Evolutionary conservation across 2,888 invertebrate species (phyloP).

Genomic region (Chaitophorus viminalis): DNA sequence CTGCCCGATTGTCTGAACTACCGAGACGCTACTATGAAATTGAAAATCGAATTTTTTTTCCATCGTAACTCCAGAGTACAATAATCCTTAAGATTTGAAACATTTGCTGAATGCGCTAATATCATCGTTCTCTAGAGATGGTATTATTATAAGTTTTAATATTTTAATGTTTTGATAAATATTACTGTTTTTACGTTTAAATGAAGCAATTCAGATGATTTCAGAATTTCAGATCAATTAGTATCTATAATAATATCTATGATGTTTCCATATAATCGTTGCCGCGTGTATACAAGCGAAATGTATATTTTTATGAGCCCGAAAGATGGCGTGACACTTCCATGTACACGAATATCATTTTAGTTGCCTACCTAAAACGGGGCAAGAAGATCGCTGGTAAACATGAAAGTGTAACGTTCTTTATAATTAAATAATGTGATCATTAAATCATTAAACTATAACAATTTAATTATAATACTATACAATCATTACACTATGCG

Average conservation of each 20-base stretch:
- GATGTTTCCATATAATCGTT: not conserved
- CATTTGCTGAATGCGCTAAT: too few relatives aligned
- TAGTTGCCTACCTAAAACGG: not conserved
- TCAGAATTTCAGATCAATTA: not conserved
- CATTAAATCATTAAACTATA: too few relatives aligned
- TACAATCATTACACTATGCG: too few relatives aligned
- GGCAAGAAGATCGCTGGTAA: not conserved
- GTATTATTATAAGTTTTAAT: not conserved
- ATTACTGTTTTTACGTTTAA: not conserved
- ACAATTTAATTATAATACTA: too few relatives aligned
- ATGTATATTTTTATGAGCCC: not conserved
- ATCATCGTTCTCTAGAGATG: too few relatives aligned
- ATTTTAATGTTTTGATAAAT: not conserved
- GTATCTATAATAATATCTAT: not conserved
- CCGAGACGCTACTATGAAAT: too few relatives aligned
- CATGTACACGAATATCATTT: not conserved
- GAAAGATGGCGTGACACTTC: not conserved
- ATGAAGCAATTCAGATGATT: not conserved
- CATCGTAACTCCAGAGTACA: too few relatives aligned
- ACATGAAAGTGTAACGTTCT: not conserved
- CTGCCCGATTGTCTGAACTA: too few relatives aligned
- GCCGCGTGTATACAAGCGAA: not conserved
- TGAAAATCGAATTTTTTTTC: too few relatives aligned
- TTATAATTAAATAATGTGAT: too few relatives aligned
- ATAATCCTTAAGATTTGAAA: too few relatives aligned